Base-by-base conservation (phyloP, 2,113 vertebrate species). In the Heliornis fulica region DNA sequence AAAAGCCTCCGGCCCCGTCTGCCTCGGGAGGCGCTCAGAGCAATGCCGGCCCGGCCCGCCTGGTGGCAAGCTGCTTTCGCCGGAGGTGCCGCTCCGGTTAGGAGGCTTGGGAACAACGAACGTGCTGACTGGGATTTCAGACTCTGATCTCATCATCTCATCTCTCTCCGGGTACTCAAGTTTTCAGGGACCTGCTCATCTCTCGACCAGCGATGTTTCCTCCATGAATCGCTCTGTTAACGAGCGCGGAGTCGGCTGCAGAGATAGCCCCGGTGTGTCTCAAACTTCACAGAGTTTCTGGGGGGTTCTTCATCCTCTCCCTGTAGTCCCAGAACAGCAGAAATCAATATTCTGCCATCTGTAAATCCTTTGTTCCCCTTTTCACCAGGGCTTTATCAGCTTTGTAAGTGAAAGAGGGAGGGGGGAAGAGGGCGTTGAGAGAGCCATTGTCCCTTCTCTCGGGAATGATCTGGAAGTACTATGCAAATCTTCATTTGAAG, bases 401-500 rank as follows among this genome's bases (percentile, higher is more conserved):
- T 94, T 87, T 83, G 79, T 64, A 69, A 93, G 89, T 41, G 86
- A 94, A 59, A 41, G 69, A 45, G 48, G 83, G 60, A 26, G 65
- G 83, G 88, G 89, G 54, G 20, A 41, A 77, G 61, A 91, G 76
- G 82, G 80, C 50, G 16, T 19, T 93, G 75, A 83, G 94, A 90
- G 89, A 29, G 64, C 80, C 68, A 96, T 96, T 97, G 95, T 96
- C 91, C 83, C 75, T 90, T 93, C 95, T 92, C 93, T 71, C 18
- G 89, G 88, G 94, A 96, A 94, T 41, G 81, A 83, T 97, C 93
- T 96, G 89, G 95, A 96, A 93, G 88, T 81, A 21, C 88, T 94
- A 95, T 97, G 97, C 96, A 97, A 97, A 97, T 97, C 89, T 97
- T 94, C 70, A 95, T 94, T 88, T 94, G 95, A 97, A 97, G 96